Evolutionary conservation across 2,797 vertebrate genomes (phyloP).

Genomic region (Molothrus aeneus): DNA sequence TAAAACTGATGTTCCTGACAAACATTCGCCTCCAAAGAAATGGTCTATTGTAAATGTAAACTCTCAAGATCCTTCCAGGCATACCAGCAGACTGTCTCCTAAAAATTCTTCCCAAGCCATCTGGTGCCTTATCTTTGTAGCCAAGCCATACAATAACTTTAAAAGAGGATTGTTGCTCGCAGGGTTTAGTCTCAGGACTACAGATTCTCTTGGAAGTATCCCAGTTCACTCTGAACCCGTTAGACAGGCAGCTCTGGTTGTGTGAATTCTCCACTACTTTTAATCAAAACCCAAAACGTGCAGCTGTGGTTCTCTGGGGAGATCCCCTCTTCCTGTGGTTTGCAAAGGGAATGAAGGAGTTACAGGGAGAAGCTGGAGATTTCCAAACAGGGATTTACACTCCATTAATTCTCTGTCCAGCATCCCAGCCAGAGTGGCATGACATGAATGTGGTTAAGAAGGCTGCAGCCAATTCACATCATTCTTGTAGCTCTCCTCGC

Average conservation of each 20-base stretch:
- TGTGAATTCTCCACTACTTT: background rate
- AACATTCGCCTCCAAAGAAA: constrained; percentile 52
- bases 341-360: constrained; percentile 19
- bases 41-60: constrained; percentile 48
- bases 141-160: constrained; percentile 68
- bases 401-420: constrained; percentile 17
- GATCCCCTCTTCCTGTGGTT: background rate
- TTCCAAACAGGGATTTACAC: constrained; percentile 55
- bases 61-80: constrained; percentile 50
- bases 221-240: background rate
- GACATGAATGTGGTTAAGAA: constrained; percentile 18
- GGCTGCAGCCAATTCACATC: constrained; percentile 24
- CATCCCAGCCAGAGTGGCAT: constrained; percentile 14
- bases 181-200: constrained; percentile 20
- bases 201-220: constrained; percentile 22
- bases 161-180: constrained; percentile 24
- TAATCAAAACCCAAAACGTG: background rate
- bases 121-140: constrained; percentile 67
- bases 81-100: constrained; percentile 59
- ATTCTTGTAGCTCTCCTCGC: background rate
- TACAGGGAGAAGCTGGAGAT: constrained; percentile 22
- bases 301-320: background rate
- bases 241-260: background rate
- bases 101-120: constrained; percentile 72
- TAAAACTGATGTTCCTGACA: constrained; percentile 48